A percentile compares a stretch with the other conserved stretches of the same genome.
These are phyloP conservation scores for Drosophila maculinotata DNA, from an alignment of 2,888 invertebrate genomes.

Conservation along the genomic window DNA sequence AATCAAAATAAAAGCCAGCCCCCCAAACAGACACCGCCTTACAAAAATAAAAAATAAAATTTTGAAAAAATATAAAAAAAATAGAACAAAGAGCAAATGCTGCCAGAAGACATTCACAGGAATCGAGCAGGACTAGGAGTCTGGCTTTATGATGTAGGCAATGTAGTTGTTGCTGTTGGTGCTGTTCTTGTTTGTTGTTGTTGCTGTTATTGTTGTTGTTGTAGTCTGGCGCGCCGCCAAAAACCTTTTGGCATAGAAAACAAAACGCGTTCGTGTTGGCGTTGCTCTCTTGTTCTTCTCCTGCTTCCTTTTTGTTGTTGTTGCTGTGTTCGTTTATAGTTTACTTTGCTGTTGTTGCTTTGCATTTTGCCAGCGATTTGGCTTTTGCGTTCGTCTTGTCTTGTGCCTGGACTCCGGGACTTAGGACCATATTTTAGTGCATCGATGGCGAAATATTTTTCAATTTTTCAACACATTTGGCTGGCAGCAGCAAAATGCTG, in stretches of 20 bases:
- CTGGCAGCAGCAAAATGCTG: slow-evolving; percentile 77
- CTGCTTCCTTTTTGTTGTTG: slow-evolving; percentile 1
- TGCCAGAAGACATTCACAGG: slow-evolving; percentile 62
- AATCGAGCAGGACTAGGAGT: slow-evolving; percentile 33
- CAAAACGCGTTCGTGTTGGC: slow-evolving; percentile 30
- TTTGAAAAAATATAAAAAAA: slow-evolving; percentile 37
- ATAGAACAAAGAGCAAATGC: slow-evolving; percentile 55
- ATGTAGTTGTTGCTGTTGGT: slow-evolving; percentile 1
- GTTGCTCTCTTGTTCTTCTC: not conserved
- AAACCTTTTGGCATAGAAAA: slow-evolving; percentile 62
- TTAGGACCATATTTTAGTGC: slow-evolving; percentile 71
- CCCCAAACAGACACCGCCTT: slow-evolving; percentile 25
- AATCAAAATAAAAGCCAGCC: slow-evolving; percentile 77
- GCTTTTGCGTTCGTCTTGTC: slow-evolving; percentile 34
- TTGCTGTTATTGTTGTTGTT: slow-evolving; percentile 22
- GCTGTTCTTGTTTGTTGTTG: slow-evolving; percentile 13
- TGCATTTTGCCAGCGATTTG: slow-evolving; percentile 66
- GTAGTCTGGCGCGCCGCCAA: slow-evolving; percentile 63
- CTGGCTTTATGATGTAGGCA: slow-evolving; percentile 11
- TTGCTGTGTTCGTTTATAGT: slow-evolving; percentile 7
- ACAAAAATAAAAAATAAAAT: slow-evolving; percentile 33
- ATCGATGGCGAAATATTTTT: slow-evolving; percentile 79
- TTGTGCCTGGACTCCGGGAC: slow-evolving; percentile 15
- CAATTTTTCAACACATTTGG: slow-evolving; percentile 79
- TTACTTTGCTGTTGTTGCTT: slow-evolving; percentile 27